These are phyloP conservation scores for Spea bombifrons DNA, from an alignment of 2,113 vertebrate genomes.

Conservation along the genomic window DNA sequence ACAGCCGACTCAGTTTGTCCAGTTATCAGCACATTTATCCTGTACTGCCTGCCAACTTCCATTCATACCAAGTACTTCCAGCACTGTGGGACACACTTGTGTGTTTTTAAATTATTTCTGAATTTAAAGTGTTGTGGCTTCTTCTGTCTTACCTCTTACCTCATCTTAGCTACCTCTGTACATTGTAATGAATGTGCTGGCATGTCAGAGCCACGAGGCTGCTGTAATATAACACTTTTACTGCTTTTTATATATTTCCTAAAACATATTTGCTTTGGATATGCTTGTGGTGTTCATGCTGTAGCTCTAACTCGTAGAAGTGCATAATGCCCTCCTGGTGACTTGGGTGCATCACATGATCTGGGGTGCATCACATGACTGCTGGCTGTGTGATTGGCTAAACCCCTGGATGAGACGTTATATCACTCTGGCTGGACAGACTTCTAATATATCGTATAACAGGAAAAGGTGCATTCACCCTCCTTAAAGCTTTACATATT, in stretches of 20 bases:
- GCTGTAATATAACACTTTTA: background rate
- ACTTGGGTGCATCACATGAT: background rate
- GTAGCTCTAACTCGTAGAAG: background rate
- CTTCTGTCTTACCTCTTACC: background rate
- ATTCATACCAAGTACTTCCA: constrained; percentile 97
- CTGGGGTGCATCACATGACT: background rate
- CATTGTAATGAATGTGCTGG: constrained; percentile 4
- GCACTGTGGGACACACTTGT: constrained; percentile 65
- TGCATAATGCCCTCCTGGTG: constrained; percentile 4
- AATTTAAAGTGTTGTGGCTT: background rate
- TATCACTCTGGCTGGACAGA: constrained; percentile 25
- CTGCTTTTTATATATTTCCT: constrained; percentile 10
- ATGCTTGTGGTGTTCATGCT: background rate
- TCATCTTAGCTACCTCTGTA: constrained; percentile 4
- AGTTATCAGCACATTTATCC: constrained; percentile 85
- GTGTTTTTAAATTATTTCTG: background rate
- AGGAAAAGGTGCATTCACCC: constrained; percentile 29
- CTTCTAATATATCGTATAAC: background rate
- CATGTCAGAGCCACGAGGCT: background rate
- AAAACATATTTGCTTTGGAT: constrained; percentile 1
- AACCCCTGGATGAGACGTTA: background rate
- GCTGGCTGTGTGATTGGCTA: constrained; percentile 13
- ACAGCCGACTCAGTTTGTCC: constrained; percentile 96
- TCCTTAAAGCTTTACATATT: background rate
- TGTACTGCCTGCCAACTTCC: constrained; percentile 85